Evolutionary conservation across 1,140 invertebrate genomes (phyloP).

Genomic region (Laupala kohalensis): DNA sequence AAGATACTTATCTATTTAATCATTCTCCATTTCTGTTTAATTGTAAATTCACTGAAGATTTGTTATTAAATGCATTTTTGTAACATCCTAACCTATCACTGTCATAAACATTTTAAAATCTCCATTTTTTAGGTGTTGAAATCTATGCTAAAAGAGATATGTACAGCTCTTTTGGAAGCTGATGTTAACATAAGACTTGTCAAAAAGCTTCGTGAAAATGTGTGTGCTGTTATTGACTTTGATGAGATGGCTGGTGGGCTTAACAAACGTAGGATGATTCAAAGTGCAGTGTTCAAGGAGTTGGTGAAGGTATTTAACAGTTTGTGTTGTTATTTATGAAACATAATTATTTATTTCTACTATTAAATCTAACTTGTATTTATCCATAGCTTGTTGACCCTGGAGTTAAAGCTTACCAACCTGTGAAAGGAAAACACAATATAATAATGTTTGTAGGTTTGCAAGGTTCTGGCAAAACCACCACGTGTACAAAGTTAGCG

Average conservation of each 20-base stretch:
- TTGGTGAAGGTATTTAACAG: slow-evolving; percentile 70
- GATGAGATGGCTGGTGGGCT: slow-evolving; percentile 99
- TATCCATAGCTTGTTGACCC: slow-evolving; percentile 84
- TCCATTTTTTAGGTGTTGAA: slow-evolving; percentile 79
- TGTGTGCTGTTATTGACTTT: slow-evolving; percentile 95
- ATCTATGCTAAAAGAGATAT: slow-evolving; percentile 99
- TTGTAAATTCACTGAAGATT: too few species aligned
- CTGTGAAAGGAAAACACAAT: slow-evolving; percentile 89
- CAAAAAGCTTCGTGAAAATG: slow-evolving; percentile 94
- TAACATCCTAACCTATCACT: too few species aligned
- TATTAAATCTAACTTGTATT: background rate
- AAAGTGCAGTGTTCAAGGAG: slow-evolving; percentile 97
- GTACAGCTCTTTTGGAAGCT: slow-evolving; percentile 90
- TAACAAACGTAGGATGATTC: slow-evolving; percentile 97
- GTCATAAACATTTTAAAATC: too few species aligned
- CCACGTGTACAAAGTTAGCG: slow-evolving; percentile 97
- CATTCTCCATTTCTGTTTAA: too few species aligned
- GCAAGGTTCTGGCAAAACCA: slow-evolving; percentile 98
- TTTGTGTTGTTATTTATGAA: background rate
- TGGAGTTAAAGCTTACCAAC: slow-evolving; percentile 92
- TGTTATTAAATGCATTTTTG: too few species aligned
- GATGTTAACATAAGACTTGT: slow-evolving; percentile 98
- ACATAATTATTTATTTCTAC: background rate
- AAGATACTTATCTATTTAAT: too few species aligned
- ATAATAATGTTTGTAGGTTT: slow-evolving; percentile 99